A percentile compares a stretch with the other conserved stretches of the same genome.
phyloP scores from a whole-genome alignment of 2,797 vertebrate genomes.

The Gambelia wislizenii region DNA sequence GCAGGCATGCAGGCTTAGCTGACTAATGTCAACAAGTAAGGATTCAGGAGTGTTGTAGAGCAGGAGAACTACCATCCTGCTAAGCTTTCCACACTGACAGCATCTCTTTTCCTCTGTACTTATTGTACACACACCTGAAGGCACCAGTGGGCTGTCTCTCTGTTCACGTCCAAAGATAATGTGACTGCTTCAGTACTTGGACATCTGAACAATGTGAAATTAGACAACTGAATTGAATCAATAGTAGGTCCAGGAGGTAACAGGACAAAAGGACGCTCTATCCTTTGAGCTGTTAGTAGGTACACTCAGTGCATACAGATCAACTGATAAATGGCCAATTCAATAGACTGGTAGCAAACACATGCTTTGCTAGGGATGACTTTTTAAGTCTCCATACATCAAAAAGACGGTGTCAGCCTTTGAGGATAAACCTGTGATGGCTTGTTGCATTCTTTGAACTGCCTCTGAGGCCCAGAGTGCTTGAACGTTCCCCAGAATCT shows the following conservation, averaged over 20 bases:
- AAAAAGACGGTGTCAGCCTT: slow-evolving; percentile 83
- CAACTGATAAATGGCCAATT: slow-evolving; percentile 82
- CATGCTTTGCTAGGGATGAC: slow-evolving; percentile 79
- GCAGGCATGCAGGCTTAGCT: background rate
- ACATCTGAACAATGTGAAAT: slow-evolving; percentile 76
- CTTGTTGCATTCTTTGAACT: slow-evolving; percentile 84
- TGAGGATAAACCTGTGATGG: slow-evolving; percentile 83
- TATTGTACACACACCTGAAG: slow-evolving; percentile 43
- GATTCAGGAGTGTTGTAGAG: background rate
- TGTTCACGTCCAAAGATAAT: slow-evolving; percentile 62
- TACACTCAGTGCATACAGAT: slow-evolving; percentile 79
- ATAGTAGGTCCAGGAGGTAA: slow-evolving; percentile 75
- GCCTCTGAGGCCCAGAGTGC: slow-evolving; percentile 74
- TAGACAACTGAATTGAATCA: slow-evolving; percentile 79
- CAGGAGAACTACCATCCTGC: slow-evolving; percentile 10
- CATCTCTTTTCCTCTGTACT: slow-evolving; percentile 24
- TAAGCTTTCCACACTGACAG: slow-evolving; percentile 29
- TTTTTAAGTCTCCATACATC: slow-evolving; percentile 85
- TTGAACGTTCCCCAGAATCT: slow-evolving; percentile 78
- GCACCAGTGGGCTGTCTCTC: slow-evolving; percentile 21
- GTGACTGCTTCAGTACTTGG: slow-evolving; percentile 59
- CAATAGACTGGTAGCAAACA: slow-evolving; percentile 79
- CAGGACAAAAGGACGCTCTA: slow-evolving; percentile 57
- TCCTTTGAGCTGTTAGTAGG: slow-evolving; percentile 77
- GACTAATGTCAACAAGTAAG: slow-evolving; percentile 4